Evolutionary conservation across 2,888 invertebrate species (phyloP).

Genomic region (Mongoloraphidia duomilia): DNA sequence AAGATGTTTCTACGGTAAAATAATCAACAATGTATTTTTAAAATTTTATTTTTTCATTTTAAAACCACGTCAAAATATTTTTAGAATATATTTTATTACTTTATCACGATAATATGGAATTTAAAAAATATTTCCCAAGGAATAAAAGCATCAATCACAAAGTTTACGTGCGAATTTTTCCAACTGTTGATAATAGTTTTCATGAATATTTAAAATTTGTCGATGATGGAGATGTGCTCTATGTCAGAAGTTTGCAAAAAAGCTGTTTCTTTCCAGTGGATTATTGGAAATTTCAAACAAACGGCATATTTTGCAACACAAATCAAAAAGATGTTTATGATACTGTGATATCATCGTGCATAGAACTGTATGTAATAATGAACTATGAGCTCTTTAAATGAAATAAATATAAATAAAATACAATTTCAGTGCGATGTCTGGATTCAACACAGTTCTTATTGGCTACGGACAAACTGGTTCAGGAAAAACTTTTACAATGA

Average conservation of each 20-base stretch:
- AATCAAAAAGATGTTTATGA: conserved; percentile 26
- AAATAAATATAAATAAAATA: conserved; percentile 2
- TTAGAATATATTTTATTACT: no score
- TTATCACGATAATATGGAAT: no score
- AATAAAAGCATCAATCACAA: conserved; percentile 15
- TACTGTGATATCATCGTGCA: conserved; percentile 20
- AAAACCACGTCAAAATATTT: no score
- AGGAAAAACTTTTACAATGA: conserved; percentile 26
- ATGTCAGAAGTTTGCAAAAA: conserved; percentile 25
- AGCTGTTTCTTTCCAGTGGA: conserved; percentile 16
- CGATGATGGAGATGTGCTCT: conserved; percentile 25
- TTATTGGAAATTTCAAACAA: conserved; percentile 28
- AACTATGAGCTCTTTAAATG: not conserved
- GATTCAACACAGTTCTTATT: conserved; percentile 24
- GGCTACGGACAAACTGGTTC: conserved; percentile 30
- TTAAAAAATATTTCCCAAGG: not conserved
- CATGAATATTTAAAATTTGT: conserved; percentile 23
- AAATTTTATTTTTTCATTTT: no score
- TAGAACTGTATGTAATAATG: conserved; percentile 23
- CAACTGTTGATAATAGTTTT: conserved; percentile 18
- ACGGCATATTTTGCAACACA: conserved; percentile 27
- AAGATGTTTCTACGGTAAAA: no score
- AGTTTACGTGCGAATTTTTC: conserved; percentile 23
- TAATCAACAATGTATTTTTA: no score
- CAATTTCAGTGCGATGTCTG: conserved; percentile 22